Base-by-base conservation (phyloP, 2,113 vertebrate genomes). In the Nicator chloris region DNA sequence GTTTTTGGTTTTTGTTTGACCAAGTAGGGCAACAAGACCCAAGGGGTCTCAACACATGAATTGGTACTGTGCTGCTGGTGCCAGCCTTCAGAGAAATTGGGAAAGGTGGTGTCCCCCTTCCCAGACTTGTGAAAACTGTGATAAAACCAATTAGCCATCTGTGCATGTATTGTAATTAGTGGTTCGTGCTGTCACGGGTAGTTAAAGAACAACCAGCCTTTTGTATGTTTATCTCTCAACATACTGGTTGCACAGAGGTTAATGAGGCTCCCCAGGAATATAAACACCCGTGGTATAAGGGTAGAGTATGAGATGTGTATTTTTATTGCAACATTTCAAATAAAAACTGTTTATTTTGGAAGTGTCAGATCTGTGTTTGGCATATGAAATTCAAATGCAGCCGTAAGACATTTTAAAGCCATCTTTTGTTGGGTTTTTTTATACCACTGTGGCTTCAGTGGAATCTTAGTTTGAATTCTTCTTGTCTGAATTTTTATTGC, bases 81-180 rank as follows among this genome's bases (percentile, higher is more conserved):
- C n/a, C 86, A 30, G 21, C 42, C 69, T 75, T 87, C 51, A 64
- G 53, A 78, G 69, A 63, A 82, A 68, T 16, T 81, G 72, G 31
- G 81, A 81, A 78, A 45, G 56, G 51, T 78, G 47, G 24, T 82
- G 39, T 84, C 11, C 18, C 35, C 23, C 56, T 82, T 70, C 24
- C 28, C 47, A 71, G 51, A 54, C 72, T 76, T 95, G 73, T 78
- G 86, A 87, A 94, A 87, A 89, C 42, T 75, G 89, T 93, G 84
- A 66, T 54, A 91, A 92, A 89, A 78, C 64, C 60, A 63, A 87
- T 96, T 94, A 96, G 73, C 93, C 95, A 94, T 92, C 93, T 95
- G 95, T 96, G 73, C 81, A 11, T 82, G 31, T 59, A 11, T 84
- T 91, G 69, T 84, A 92, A 89, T 78, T 77, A 47, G 77, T 91